Evolutionary conservation across 2,113 vertebrate genomes (phyloP).

Genomic region (Bujurquina vittata): DNA sequence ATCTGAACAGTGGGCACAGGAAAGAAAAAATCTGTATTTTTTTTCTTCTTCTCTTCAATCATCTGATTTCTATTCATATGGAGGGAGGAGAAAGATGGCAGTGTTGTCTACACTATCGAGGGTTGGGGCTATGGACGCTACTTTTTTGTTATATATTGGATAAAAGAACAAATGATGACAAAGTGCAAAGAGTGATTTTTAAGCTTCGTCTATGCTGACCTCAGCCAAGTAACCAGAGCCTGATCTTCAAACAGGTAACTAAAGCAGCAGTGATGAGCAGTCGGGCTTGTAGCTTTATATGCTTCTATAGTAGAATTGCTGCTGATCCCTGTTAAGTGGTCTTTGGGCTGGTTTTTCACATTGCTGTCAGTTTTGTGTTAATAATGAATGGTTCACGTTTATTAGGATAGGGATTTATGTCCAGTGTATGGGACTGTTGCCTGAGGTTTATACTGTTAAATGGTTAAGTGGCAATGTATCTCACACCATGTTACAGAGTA

Average conservation of each 20-base stretch:
- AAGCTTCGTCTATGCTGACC: fast-evolving
- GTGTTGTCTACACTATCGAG: not conserved
- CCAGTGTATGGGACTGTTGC: not conserved
- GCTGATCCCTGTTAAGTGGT: not conserved
- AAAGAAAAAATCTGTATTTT: no score
- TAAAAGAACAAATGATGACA: not conserved
- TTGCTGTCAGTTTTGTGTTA: not conserved
- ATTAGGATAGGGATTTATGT: not conserved
- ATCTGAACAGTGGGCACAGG: no score
- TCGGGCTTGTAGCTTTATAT: not conserved
- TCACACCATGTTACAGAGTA: not conserved
- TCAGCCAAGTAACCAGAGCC: not conserved
- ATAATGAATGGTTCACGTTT: not conserved
- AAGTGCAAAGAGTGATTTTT: not conserved
- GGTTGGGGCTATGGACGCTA: not conserved
- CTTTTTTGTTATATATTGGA: not conserved
- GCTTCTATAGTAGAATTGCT: not conserved
- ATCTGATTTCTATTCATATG: not conserved
- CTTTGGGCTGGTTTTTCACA: not conserved
- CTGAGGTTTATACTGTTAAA: not conserved
- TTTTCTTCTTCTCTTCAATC: not conserved
- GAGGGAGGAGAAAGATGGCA: not conserved
- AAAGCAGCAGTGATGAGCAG: not conserved
- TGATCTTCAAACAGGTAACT: not conserved
- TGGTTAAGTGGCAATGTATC: not conserved